Percentiles rank a stretch among this genome's conserved stretches.
phyloP scores from a whole-genome alignment of 2,888 invertebrate genomes.

The Netelia virgata region DNA sequence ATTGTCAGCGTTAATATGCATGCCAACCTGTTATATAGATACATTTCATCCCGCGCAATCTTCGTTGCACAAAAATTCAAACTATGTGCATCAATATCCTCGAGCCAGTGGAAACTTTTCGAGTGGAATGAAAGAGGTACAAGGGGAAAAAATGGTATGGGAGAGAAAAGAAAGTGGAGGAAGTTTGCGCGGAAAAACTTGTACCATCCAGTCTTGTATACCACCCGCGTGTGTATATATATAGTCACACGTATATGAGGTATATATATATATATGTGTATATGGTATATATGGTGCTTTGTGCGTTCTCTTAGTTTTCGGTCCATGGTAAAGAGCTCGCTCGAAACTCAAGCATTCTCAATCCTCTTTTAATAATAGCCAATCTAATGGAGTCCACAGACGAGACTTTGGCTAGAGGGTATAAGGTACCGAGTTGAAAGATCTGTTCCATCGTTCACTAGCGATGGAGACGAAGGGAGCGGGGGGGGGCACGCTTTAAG shows the following conservation, averaged over 20 bases:
- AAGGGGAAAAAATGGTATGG: background rate
- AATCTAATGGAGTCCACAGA: slow-evolving; percentile 52
- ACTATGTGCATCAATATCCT: slow-evolving; percentile 59
- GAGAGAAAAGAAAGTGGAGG: slow-evolving; percentile 24
- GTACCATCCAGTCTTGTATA: slow-evolving; percentile 14
- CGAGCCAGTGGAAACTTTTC: slow-evolving; percentile 48
- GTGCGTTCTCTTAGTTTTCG: background rate
- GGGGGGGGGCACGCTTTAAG: background rate
- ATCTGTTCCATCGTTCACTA: slow-evolving; percentile 15
- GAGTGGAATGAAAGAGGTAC: slow-evolving; percentile 31
- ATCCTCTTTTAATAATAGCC: slow-evolving; percentile 51
- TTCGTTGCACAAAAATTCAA: slow-evolving; percentile 57
- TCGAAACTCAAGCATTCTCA: slow-evolving; percentile 30
- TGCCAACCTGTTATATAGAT: slow-evolving; percentile 15
- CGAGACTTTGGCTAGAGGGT: slow-evolving; percentile 26
- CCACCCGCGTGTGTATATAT: slow-evolving; percentile 12
- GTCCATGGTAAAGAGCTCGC: slow-evolving; percentile 6
- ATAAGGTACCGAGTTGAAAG: slow-evolving; percentile 35
- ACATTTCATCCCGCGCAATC: slow-evolving; percentile 38
- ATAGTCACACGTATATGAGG: too few species aligned
- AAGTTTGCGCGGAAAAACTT: slow-evolving; percentile 45
- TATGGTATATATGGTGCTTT: background rate
- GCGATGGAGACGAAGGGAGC: too few species aligned
- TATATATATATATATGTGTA: background rate
- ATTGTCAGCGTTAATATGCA: slow-evolving; percentile 39